Evolutionary conservation across 2,888 invertebrate species (phyloP), one percentile per base, ranked within the genome.

Genomic region (Hydroisotoma schaefferi): DNA sequence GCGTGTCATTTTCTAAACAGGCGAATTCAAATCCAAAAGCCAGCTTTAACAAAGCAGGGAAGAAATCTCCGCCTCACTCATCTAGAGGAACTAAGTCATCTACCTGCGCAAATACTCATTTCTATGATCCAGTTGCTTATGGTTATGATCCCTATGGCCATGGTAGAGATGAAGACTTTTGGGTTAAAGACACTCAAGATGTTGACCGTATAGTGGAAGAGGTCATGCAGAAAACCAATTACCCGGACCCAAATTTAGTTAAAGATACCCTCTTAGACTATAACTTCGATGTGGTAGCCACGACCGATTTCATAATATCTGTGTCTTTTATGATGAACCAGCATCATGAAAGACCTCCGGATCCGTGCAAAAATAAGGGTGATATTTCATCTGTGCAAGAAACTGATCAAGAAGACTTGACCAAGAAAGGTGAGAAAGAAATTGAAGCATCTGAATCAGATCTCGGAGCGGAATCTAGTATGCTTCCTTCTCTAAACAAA

Each of bases 221-320:
- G 40, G 69, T 73, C 3, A 73, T 74, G 65, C 63, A 70, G 15
- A 68, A 71, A 55, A 73, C 74, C 12, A 73, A 71, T 46, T 74
- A 71, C 55, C 67, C 67, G 6, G 74, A 74, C 59, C 59, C 68
- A 6, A 59, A 55, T 26, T 55, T 70, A 44, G 69, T 74, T 43
- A 67, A 70, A 51, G 67, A 72, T 8, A 65, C 71, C n/a, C 61
- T 74, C n/a, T 57, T 69, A 33, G 72, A 70, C 8, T 65, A 61
- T 33, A 63, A 70, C 47, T 70, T 70, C 57, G 68, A 70, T 51
- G 63, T 70, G 56, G 57, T 63, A 6, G 67, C 70, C 3, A 65
- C 67, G 1, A 63, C 63, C 4, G 56, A 69, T 33, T 63, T 62
- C 43, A 61, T 69, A 38, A 51, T 69, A 20, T 60, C 62, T 10